phyloP scores from a whole-genome alignment of 2,113 vertebrate species.

The chimpanzee (Pan troglodytes) region NHGRI_mPanTro3-v2.1_pri NC_072413.2:29157501-29158000 shows the following conservation, averaged over 20 bases:
- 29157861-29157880: background rate
- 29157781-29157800: constrained; percentile 39
- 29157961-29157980: background rate
- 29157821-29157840: background rate
- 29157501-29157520: background rate
- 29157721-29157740: constrained; percentile 97
- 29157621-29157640: constrained; percentile 95
- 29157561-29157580: constrained; percentile 3
- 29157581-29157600: constrained; percentile 21
- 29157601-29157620: constrained; percentile 90
- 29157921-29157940: constrained; percentile 2
- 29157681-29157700: constrained; percentile 96
- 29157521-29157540: constrained; percentile 15
- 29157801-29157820: constrained; percentile 29
- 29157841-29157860: constrained; percentile 2
- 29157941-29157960: background rate
- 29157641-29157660: constrained; percentile 95
- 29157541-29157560: background rate
- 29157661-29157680: constrained; percentile 97
- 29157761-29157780: constrained; percentile 94
- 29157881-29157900: background rate
- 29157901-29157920: background rate
- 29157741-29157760: constrained; percentile 94
- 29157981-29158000: constrained; percentile 24
- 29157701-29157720: constrained; percentile 96